Percentiles rank a stretch among this genome's conserved stretches.
Conservation (phyloP, 1,140 invertebrate genomes). For the Drosophila sp. region DNA sequence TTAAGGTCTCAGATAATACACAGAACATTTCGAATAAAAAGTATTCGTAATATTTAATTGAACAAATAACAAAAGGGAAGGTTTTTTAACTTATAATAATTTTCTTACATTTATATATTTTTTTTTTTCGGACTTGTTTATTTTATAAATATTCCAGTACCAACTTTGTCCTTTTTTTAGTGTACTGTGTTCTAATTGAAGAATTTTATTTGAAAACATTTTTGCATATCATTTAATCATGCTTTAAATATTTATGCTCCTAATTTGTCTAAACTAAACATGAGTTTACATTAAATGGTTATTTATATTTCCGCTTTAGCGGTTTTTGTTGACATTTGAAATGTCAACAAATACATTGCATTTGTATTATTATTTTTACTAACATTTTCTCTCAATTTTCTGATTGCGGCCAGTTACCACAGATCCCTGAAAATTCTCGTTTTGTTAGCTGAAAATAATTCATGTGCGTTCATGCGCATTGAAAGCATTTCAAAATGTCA, state of each 20-base stretch:
- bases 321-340: conserved; percentile 34
- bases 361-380: conserved; percentile 4
- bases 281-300: conserved; percentile 38
- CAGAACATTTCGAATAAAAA: too few species aligned
- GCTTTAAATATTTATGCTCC: conserved; percentile 2
- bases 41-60: too few species aligned
- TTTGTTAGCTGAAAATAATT: conserved; percentile 48
- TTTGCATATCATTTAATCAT: neutral
- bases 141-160: too few species aligned
- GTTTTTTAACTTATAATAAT: too few species aligned
- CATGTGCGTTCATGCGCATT: conserved; percentile 52
- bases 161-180: too few species aligned
- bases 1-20: too few species aligned
- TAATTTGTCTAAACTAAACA: conserved; percentile 19
- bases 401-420: neutral
- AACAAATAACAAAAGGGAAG: too few species aligned
- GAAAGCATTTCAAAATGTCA: conserved; percentile 71
- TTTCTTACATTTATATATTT: too few species aligned
- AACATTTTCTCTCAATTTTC: neutral
- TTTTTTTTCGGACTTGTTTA: too few species aligned
- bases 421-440: conserved; percentile 11
- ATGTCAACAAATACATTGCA: conserved; percentile 36
- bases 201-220: neutral
- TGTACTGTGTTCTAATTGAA: neutral
- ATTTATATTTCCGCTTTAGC: conserved; percentile 17